Evolutionary conservation across 2,113 vertebrate species (phyloP).

Genomic region (Mobula hypostoma): DNA sequence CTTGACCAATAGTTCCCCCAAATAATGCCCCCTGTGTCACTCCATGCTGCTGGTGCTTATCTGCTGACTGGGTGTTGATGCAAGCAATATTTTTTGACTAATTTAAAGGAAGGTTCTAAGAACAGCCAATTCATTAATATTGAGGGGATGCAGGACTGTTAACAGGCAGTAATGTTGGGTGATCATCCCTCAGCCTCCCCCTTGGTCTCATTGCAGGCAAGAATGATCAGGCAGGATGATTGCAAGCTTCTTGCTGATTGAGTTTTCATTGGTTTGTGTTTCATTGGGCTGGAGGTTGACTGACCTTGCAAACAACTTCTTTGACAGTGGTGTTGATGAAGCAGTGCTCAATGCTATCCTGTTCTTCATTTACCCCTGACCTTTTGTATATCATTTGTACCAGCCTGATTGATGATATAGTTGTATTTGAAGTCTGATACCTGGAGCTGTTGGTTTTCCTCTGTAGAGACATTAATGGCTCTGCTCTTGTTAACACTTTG

Average conservation of each 20-base stretch:
- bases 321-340: neutral
- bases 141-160: neutral
- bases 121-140: neutral
- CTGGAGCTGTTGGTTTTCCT: neutral
- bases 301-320: neutral
- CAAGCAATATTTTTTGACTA: neutral
- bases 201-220: neutral
- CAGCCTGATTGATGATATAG: neutral
- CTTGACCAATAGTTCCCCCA: neutral
- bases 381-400: neutral
- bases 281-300: neutral
- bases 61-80: neutral
- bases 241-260: neutral
- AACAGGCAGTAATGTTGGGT: neutral
- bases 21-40: neutral
- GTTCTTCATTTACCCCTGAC: neutral
- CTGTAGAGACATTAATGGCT: neutral
- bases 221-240: neutral
- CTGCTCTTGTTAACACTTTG: neutral
- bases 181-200: neutral
- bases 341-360: neutral
- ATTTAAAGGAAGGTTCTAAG: neutral
- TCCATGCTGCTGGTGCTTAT: neutral
- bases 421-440: neutral
- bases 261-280: neutral